These are phyloP conservation scores for Heliornis fulica DNA, from an alignment of 2,113 vertebrate genomes.

Conservation along the genomic window DNA sequence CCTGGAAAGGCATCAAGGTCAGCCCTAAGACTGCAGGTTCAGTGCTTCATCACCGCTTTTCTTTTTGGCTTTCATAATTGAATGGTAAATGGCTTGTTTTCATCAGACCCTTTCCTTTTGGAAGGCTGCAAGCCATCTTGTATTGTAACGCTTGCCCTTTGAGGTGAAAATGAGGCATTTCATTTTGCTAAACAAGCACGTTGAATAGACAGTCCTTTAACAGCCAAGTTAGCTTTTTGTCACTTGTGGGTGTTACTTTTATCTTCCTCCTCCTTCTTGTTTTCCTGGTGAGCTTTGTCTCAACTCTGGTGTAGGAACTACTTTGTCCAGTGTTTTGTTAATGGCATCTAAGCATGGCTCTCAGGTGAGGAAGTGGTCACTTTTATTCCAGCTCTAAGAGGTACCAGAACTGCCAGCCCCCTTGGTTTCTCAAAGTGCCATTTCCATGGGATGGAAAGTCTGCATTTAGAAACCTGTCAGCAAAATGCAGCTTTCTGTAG, in stretches of 20 bases:
- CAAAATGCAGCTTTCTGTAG: background rate
- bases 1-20: background rate
- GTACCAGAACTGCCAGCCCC: background rate
- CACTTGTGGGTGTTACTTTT: background rate
- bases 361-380: background rate
- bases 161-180: background rate
- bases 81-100: background rate
- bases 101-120: background rate
- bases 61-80: constrained; percentile 1
- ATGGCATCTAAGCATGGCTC: background rate
- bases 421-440: background rate
- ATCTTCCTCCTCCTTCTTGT: background rate
- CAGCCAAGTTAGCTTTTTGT: background rate
- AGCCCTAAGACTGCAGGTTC: background rate
- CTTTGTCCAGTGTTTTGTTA: background rate
- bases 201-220: background rate
- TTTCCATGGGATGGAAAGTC: background rate
- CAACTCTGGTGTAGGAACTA: background rate
- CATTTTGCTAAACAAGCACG: background rate
- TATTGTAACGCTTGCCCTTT: background rate
- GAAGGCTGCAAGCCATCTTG: background rate
- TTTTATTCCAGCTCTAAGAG: background rate
- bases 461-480: background rate
- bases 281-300: background rate
- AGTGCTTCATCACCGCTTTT: background rate